phyloP scores from a whole-genome alignment of 2,797 vertebrate species.

The Rhabdomys pumilio region DNA sequence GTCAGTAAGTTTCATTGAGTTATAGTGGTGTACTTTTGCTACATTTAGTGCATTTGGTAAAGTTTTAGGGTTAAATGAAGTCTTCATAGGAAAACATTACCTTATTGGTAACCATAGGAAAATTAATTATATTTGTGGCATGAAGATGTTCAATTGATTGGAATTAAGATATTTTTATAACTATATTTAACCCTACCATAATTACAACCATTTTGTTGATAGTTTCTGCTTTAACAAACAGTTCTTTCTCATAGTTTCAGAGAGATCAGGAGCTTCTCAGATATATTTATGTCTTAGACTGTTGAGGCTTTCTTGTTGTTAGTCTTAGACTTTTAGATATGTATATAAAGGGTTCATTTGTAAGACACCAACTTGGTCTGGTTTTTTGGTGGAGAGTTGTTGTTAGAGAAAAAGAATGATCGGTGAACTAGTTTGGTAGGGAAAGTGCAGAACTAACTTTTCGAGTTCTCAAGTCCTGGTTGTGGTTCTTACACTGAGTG shows the following conservation, averaged over 20 bases:
- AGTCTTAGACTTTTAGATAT: slow-evolving; percentile 24
- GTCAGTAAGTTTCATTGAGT: slow-evolving; percentile 35
- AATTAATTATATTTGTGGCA: slow-evolving; percentile 51
- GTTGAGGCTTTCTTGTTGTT: slow-evolving; percentile 53
- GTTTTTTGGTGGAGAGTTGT: neutral
- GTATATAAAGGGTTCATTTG: slow-evolving; percentile 28
- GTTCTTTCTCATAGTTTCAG: slow-evolving; percentile 52
- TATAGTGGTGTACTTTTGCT: slow-evolving; percentile 13
- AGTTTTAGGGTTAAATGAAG: slow-evolving; percentile 53
- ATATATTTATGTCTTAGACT: neutral
- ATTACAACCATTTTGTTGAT: slow-evolving; percentile 33
- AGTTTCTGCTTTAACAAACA: slow-evolving; percentile 47
- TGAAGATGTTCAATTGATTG: slow-evolving; percentile 38
- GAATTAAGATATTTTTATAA: slow-evolving; percentile 56
- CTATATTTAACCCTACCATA: slow-evolving; percentile 13
- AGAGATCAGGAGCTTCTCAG: neutral
- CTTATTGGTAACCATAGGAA: slow-evolving; percentile 46
- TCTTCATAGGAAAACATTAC: slow-evolving; percentile 20
- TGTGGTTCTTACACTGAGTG: neutral
- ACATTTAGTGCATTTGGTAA: slow-evolving; percentile 5
- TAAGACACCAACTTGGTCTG: neutral
- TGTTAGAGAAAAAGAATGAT: slow-evolving; percentile 30
- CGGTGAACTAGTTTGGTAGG: neutral
- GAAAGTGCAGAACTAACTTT: slow-evolving; percentile 46
- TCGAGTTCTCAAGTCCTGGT: slow-evolving; percentile 29